Conservation (phyloP, 2,888 invertebrate genomes). For the Hirtodrosophila duncani region DNA sequence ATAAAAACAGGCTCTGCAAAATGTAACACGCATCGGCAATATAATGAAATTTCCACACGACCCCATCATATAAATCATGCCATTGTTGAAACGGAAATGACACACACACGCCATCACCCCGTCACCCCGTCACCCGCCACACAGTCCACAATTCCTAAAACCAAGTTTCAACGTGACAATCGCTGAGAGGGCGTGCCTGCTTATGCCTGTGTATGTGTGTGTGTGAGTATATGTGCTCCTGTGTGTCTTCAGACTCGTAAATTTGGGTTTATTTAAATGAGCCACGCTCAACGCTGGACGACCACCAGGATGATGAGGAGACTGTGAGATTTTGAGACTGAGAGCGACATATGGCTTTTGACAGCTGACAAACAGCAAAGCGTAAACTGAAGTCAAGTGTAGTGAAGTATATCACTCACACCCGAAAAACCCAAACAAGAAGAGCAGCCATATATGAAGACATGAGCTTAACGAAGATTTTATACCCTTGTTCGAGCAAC, state of each 20-base stretch:
- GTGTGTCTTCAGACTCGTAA: conserved; percentile 33
- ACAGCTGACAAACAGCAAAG: conserved; percentile 35
- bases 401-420: too few species aligned
- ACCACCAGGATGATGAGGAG: conserved; percentile 22
- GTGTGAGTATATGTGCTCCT: conserved; percentile 1
- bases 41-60: conserved; percentile 62
- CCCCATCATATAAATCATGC: conserved; percentile 59
- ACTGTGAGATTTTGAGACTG: conserved; percentile 4
- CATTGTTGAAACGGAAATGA: conserved; percentile 64
- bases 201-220: conserved; percentile 27
- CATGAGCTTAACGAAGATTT: too few species aligned
- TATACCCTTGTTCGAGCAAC: too few species aligned
- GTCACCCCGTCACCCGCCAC: conserved; percentile 17
- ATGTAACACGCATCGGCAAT: conserved; percentile 34
- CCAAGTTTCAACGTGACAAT: conserved; percentile 44
- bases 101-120: conserved; percentile 24
- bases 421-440: too few species aligned
- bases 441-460: too few species aligned
- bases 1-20: conserved; percentile 34
- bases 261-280: conserved; percentile 64
- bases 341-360: conserved; percentile 40
- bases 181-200: conserved; percentile 36
- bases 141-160: conserved; percentile 20
- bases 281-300: conserved; percentile 24
- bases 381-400: too few species aligned